Evolutionary conservation across 2,888 invertebrate species (phyloP), one percentile per base, ranked within the genome.

Genomic region (Pharmacophagus antenor): DNA sequence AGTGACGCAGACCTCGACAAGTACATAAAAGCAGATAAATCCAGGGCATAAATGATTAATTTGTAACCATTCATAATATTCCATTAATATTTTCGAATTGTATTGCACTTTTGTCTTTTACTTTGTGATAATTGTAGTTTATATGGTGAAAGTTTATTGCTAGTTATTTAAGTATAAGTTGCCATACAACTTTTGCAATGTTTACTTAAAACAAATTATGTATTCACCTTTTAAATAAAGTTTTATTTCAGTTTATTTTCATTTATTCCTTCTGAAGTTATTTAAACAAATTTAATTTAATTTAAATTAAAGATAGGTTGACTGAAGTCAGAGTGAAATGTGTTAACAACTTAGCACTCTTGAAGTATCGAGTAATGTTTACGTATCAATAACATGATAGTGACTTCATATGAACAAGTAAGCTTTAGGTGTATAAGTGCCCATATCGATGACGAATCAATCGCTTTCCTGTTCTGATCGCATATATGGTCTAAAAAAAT

Each of bases 1-100:
- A 96, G 96, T 51, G 95, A 97, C 67, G 89, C 92, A n/a, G 92
- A 95, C 46, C 89, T 99, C 23, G 93, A 95, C 69, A 93, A 94
- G 80, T 96, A 92, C 70, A 96, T 97, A 65, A 90, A 91, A 63
- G 92, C 93, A 17, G 95, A 95, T 76, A 92, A 93, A 71, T 93
- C 93, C 8, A 78, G 90, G 58, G 83, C 81, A 56, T 79, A 42
- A 4, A 17, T 42, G 3, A 42, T 42, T 42, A 42, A 42, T 18
- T 18, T 44, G 17, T 44, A 10, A 37, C 18, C 8, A 20, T 53
- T 2, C 22, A 18, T 25, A 21, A 22, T 52, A 52, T 52, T 52
- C n/a, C 20, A 52, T 57, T 21, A 15, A 37, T 50, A 12, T 22
- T 37, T 57, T 17, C 22, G 17, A 44, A 21, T 51, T 57, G n/a